A percentile compares a stretch with the other conserved stretches of the same genome.
phyloP scores from a whole-genome alignment of 35 echinoderm and acorn worm genomes.

The Apostichopus parvimensis region DNA sequence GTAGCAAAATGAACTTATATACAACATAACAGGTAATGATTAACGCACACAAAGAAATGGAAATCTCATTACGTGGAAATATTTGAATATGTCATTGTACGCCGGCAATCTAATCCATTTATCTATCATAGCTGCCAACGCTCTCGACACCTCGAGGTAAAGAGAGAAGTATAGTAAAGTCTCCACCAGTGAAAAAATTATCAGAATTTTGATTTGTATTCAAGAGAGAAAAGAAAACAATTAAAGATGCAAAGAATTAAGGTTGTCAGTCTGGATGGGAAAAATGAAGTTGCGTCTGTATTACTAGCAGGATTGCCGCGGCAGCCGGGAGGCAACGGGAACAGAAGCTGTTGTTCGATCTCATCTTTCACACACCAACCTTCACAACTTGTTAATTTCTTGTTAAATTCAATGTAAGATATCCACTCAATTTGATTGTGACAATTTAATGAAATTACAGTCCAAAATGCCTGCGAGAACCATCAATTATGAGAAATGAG shows the following conservation, averaged over 20 bases:
- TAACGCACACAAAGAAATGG: conserved; percentile 31
- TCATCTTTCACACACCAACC: conserved; percentile 49
- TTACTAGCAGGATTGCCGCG: background rate
- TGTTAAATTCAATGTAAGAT: conserved; percentile 55
- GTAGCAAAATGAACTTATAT: background rate
- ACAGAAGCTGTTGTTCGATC: conserved; percentile 31
- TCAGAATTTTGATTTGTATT: conserved; percentile 47
- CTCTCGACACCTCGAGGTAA: conserved; percentile 23
- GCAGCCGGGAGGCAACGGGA: conserved; percentile 3
- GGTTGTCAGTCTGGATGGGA: conserved; percentile 28
- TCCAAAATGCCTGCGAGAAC: conserved; percentile 43
- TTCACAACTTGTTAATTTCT: conserved; percentile 52
- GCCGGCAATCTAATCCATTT: conserved; percentile 35
- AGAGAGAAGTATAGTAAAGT: background rate
- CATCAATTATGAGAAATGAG: conserved; percentile 47
- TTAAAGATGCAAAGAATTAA: conserved; percentile 39
- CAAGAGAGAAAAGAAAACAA: conserved; percentile 23
- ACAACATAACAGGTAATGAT: conserved; percentile 3
- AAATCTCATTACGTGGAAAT: conserved; percentile 23
- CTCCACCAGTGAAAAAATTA: conserved; percentile 15
- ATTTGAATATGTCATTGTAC: conserved; percentile 33
- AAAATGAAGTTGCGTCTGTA: conserved; percentile 38
- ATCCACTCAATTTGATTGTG: conserved; percentile 53
- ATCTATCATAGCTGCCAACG: background rate
- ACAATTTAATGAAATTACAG: conserved; percentile 52